Evolutionary conservation across 1,140 invertebrate genomes (phyloP).

Genomic region (Rhopalosiphum padi): DNA sequence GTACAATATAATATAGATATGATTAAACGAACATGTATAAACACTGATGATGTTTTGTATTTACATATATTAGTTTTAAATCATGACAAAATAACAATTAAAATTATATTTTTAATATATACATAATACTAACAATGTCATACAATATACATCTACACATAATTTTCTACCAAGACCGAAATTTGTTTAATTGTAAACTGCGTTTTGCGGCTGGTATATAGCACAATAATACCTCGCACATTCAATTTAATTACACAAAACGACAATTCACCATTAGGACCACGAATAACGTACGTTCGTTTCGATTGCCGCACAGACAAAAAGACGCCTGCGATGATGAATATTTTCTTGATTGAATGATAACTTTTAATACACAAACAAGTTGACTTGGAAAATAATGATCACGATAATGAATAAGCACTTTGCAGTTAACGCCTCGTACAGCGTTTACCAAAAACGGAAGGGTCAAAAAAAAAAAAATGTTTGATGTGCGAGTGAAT

Average conservation of each 20-base stretch:
- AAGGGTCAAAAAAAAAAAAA: background rate
- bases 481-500: background rate
- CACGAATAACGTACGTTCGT: background rate
- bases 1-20: background rate
- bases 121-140: background rate
- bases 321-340: background rate
- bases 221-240: background rate
- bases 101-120: background rate
- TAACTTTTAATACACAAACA: background rate
- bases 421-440: background rate
- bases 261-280: background rate
- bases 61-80: background rate
- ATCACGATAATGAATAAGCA: background rate
- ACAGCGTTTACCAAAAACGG: background rate
- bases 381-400: constrained; percentile 32
- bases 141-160: background rate
- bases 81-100: background rate
- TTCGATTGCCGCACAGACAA: background rate
- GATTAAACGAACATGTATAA: background rate
- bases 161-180: background rate
- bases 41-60: background rate
- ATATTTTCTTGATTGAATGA: background rate
- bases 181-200: background rate
- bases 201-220: background rate
- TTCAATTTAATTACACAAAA: background rate